These are phyloP conservation scores for Drosophila guanche DNA, from an alignment of 1,140 invertebrate species.

Conservation along the genomic window DNA sequence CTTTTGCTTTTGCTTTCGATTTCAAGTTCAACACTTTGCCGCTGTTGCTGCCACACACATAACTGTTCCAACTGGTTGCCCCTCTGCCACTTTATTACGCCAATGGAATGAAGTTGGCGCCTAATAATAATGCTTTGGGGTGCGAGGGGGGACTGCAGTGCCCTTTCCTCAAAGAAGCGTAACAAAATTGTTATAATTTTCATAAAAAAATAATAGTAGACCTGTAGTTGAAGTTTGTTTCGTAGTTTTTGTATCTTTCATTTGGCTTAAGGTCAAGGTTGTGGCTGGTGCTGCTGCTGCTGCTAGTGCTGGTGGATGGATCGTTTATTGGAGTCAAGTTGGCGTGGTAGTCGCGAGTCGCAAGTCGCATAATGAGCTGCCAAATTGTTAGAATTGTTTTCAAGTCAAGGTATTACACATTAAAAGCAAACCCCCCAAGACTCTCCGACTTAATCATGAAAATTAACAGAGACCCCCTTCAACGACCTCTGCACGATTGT, in stretches of 20 bases:
- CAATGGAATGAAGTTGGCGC: slow-evolving; percentile 46
- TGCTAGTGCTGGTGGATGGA: slow-evolving; percentile 18
- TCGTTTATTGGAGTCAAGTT: slow-evolving; percentile 70
- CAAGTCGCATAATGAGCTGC: slow-evolving; percentile 69
- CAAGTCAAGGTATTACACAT: slow-evolving; percentile 52
- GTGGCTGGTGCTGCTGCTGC: slow-evolving; percentile 10
- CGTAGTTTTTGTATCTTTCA: slow-evolving; percentile 48
- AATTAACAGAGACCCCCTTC: slow-evolving; percentile 37
- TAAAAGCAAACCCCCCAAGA: slow-evolving; percentile 23
- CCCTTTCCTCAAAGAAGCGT: slow-evolving; percentile 78
- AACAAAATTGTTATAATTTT: slow-evolving; percentile 81
- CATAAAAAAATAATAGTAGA: slow-evolving; percentile 44
- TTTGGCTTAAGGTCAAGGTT: slow-evolving; percentile 78
- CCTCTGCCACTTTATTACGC: slow-evolving; percentile 72
- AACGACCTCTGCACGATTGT: slow-evolving; percentile 71
- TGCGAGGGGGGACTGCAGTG: slow-evolving; percentile 6
- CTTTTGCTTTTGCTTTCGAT: slow-evolving; percentile 67
- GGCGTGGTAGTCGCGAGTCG: slow-evolving; percentile 44
- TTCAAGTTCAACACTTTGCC: slow-evolving; percentile 78
- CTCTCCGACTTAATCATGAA: slow-evolving; percentile 30
- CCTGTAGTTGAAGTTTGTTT: slow-evolving; percentile 8
- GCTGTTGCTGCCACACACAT: slow-evolving; percentile 33
- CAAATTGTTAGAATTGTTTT: slow-evolving; percentile 76
- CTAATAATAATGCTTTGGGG: slow-evolving; percentile 15
- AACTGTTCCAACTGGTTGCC: slow-evolving; percentile 75